Conservation (phyloP, 1,140 invertebrate species). For the Bombus turneri region DNA sequence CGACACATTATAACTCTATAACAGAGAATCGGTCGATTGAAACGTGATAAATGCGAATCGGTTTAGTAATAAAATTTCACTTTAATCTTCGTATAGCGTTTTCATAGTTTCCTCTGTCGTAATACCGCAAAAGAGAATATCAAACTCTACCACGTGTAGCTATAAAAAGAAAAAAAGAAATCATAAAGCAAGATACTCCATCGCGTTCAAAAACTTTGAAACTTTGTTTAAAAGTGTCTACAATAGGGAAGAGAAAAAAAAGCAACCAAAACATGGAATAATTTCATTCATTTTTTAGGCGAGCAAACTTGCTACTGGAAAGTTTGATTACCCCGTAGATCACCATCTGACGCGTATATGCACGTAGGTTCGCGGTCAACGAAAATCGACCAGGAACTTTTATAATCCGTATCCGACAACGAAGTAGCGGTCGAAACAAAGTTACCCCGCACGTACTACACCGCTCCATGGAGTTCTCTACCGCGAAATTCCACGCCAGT, state of each 20-base stretch:
- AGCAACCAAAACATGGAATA: background rate
- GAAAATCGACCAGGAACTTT: constrained; percentile 26
- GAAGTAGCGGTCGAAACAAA: constrained; percentile 16
- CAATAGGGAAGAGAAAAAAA: background rate
- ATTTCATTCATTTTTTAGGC: background rate
- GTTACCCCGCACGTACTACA: constrained; percentile 19
- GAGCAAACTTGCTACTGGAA: background rate
- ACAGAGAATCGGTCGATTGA: background rate
- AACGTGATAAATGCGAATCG: background rate
- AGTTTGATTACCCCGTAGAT: constrained; percentile 5
- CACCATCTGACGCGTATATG: background rate
- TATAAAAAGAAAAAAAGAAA: background rate
- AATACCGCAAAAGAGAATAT: background rate
- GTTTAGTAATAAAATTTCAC: background rate
- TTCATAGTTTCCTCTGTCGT: background rate
- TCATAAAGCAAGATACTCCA: background rate
- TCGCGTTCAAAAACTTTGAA: background rate
- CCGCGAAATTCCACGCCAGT: constrained; percentile 20
- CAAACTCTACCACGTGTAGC: background rate
- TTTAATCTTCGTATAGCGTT: background rate
- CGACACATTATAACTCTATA: background rate
- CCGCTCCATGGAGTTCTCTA: background rate
- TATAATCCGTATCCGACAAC: constrained; percentile 34
- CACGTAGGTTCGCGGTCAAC: background rate
- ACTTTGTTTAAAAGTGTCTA: background rate